These are phyloP conservation scores for Drosophila hamatofila DNA, from an alignment of 2,888 invertebrate genomes.

Conservation along the genomic window DNA sequence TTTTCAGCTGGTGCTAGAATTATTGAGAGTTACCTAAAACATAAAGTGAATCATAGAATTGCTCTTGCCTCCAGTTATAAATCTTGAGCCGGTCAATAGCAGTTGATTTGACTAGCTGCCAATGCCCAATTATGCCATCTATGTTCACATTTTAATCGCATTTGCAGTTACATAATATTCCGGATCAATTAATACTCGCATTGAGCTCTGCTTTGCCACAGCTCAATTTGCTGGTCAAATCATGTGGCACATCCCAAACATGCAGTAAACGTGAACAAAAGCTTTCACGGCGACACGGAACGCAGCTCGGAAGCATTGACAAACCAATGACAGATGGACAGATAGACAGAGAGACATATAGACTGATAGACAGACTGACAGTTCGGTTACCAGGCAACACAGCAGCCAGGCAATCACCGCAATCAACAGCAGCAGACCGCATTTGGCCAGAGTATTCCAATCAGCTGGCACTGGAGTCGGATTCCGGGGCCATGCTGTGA, in stretches of 20 bases:
- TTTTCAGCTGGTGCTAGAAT: not conserved
- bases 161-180: conserved; percentile 49
- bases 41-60: not conserved
- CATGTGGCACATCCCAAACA: conserved; percentile 19
- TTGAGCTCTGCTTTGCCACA: conserved; percentile 43
- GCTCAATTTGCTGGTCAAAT: conserved; percentile 39
- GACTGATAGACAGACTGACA: not conserved
- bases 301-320: conserved; percentile 38
- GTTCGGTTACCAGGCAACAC: conserved; percentile 16
- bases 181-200: conserved; percentile 62
- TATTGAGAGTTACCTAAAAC: not conserved
- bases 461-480: conserved; percentile 19
- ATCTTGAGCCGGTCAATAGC: not conserved
- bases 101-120: not conserved
- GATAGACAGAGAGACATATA: not conserved
- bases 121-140: not conserved
- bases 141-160: conserved; percentile 6
- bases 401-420: conserved; percentile 18
- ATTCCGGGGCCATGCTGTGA: conserved; percentile 6
- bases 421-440: conserved; percentile 34
- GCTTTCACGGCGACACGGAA: conserved; percentile 1
- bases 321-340: conserved; percentile 26
- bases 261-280: conserved; percentile 27
- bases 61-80: not conserved
- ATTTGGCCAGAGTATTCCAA: conserved; percentile 36